Evolutionary conservation across 2,888 invertebrate genomes (phyloP).

Genomic region (Pharmacophagus antenor): DNA sequence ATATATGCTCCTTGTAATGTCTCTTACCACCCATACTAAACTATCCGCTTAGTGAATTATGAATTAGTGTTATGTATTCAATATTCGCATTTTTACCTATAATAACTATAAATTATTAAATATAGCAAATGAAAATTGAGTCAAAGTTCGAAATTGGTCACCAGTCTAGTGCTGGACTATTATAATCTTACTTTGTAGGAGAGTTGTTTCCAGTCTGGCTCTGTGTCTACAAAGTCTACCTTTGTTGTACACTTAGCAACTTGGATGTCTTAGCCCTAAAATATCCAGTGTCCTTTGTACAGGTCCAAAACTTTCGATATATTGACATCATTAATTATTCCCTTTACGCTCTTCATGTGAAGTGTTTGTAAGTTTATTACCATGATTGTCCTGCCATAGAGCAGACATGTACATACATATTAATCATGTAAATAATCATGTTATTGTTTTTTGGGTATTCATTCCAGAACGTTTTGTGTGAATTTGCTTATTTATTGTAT

Average conservation of each 20-base stretch:
- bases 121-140: too few species aligned
- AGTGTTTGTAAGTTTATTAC: constrained; percentile 16
- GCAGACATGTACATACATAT: constrained; percentile 21
- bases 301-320: too few species aligned
- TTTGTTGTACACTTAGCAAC: background rate
- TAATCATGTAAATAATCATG: constrained; percentile 27
- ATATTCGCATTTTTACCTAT: too few species aligned
- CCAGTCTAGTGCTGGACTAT: background rate
- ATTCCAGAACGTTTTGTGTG: constrained; percentile 25
- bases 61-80: too few species aligned
- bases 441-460: constrained; percentile 15
- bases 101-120: too few species aligned
- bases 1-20: too few species aligned
- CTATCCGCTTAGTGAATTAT: too few species aligned
- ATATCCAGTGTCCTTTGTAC: too few species aligned
- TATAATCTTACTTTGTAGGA: background rate
- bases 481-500: constrained; percentile 26
- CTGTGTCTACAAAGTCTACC: background rate
- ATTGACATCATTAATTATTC: too few species aligned
- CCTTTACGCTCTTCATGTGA: background rate
- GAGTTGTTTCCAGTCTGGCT: constrained; percentile 1
- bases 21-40: too few species aligned
- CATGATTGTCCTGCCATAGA: background rate
- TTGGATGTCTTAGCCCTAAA: background rate
- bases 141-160: background rate